These are phyloP conservation scores for Ptilorrhoa leucosticta DNA, from an alignment of 2,113 vertebrate genomes.

Conservation along the genomic window DNA sequence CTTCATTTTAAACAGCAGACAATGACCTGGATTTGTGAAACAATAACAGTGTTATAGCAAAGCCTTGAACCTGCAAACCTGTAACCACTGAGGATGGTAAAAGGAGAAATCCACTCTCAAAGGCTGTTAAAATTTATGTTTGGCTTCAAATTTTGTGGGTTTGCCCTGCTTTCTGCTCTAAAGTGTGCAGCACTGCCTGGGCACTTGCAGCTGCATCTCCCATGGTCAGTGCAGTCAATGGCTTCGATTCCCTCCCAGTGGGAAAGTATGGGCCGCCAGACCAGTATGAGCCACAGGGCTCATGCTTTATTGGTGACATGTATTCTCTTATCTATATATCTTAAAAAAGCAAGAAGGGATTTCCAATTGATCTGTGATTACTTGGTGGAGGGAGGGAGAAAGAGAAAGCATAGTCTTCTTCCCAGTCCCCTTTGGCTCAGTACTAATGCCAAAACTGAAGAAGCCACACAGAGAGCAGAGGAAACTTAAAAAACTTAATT, in stretches of 20 bases:
- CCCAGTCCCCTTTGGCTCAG: constrained; percentile 35
- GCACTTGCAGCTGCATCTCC: background rate
- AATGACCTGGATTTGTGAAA: background rate
- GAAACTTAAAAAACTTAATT: constrained; percentile 77
- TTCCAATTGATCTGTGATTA: background rate
- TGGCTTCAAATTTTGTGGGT: background rate
- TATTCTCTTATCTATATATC: background rate
- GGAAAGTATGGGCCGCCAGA: background rate
- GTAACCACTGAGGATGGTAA: background rate
- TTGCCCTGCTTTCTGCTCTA: background rate
- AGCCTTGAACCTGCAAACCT: background rate
- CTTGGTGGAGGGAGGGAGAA: background rate
- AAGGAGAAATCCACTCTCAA: background rate
- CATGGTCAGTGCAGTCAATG: background rate
- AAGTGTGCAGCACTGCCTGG: background rate
- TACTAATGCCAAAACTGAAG: constrained; percentile 68
- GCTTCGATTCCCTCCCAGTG: background rate
- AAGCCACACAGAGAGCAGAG: constrained; percentile 75
- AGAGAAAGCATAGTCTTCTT: background rate
- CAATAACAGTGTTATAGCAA: background rate
- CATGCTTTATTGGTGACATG: background rate
- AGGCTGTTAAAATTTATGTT: background rate
- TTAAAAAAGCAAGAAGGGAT: background rate
- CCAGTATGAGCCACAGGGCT: background rate
- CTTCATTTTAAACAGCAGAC: background rate